Base-by-base conservation (phyloP, 2,113 vertebrate species). In the Coreoperca whiteheadi region DNA sequence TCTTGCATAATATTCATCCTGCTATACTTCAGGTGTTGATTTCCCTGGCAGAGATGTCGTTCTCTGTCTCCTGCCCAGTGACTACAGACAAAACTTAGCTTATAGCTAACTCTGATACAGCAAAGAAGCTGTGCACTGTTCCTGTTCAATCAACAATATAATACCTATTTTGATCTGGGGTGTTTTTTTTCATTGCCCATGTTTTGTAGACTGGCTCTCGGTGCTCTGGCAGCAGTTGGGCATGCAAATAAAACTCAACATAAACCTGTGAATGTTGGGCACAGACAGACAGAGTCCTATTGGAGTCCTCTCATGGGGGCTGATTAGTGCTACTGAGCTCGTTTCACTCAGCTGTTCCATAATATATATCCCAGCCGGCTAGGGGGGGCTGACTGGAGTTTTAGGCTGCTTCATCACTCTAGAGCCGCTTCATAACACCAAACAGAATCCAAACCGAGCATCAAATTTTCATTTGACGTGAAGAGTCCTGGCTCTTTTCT, bases 261-360 rank as follows among this genome's bases (percentile, higher is more conserved):
- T 39, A 50, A 70, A 61, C 23, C 41, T 61, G 76, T 9, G 43
- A 51, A 61, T 51, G 66, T 64, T 20, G 76, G 59, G 51, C 39
- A 21, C 53, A 50, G 65, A 50, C 43, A 28, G 66, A 51, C n/a
- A 39, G 63, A 69, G 61, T 32, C 63, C 61, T 25, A 5, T 4
- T 43, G 64, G 64, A 20, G 25, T 63, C 56, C 54, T 48, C 80
- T 75, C 80, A 9, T 34, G 65, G 72, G 72, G 32, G 43, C 72
- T 69, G 71, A 75, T 82, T 68, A 82, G 79, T 9, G 48, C 34
- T 63, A 16, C 46, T 72, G 79, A 67, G 60, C 61, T 74, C 3
- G 16, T 81, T 48, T 81, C 65, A 54, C n/a, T 61, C n/a, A 21
- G 61, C n/a, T 48, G 51, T 37, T 74, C 54, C 20, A 68, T 81